Evolutionary conservation across 1,140 invertebrate genomes (phyloP).

Genomic region (Listronotus oregonensis): DNA sequence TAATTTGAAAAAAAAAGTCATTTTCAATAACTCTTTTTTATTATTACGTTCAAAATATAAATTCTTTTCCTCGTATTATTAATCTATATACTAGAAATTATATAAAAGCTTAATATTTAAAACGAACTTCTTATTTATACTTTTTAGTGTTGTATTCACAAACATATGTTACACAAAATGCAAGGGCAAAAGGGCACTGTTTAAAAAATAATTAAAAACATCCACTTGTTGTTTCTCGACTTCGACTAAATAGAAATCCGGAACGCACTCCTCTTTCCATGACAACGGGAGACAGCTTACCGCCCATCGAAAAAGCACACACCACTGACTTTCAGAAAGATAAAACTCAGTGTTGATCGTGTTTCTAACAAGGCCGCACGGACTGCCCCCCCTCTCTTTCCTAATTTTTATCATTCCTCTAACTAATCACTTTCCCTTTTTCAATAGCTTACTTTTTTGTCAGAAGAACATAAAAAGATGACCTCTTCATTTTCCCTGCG

Average conservation of each 20-base stretch:
- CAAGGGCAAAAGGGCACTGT: too few species aligned
- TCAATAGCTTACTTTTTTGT: conserved; percentile 12
- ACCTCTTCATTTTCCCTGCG: conserved; percentile 77
- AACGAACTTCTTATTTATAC: too few species aligned
- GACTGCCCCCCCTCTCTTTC: neutral
- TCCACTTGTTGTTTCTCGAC: neutral
- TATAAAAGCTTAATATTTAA: too few species aligned
- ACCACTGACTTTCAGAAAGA: neutral
- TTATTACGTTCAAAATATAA: too few species aligned
- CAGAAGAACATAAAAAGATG: conserved; percentile 65
- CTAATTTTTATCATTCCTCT: conserved; percentile 8
- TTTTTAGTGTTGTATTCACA: too few species aligned
- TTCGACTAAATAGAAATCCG: neutral
- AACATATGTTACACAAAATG: too few species aligned
- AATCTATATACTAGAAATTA: too few species aligned
- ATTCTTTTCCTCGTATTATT: too few species aligned
- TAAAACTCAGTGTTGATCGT: conserved; percentile 27
- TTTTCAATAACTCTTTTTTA: too few species aligned
- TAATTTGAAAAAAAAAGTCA: too few species aligned
- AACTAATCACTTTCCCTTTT: neutral
- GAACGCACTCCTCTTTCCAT: conserved; percentile 29
- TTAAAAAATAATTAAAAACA: neutral
- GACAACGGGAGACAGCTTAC: conserved; percentile 23
- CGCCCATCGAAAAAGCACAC: conserved; percentile 14
- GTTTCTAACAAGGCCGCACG: conserved; percentile 14